Evolutionary conservation across 2,113 vertebrate species (phyloP), one percentile per base, ranked within the genome.

Genomic region (Notothenia coriiceps): DNA sequence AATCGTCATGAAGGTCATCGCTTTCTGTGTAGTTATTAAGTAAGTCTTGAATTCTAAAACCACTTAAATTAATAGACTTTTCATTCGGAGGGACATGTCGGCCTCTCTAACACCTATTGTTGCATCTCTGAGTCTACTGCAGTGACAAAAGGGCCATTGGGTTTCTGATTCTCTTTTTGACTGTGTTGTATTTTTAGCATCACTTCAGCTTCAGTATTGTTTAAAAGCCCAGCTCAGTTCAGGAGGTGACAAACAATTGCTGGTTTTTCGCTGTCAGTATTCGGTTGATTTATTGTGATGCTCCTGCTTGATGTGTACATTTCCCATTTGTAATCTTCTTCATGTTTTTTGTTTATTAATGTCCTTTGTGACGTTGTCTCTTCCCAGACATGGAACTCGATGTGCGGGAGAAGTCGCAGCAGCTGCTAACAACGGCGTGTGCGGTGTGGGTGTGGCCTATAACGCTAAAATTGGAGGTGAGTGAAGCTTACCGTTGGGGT

Each of bases 401-500:
- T 99, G 98, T 62, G 98, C 98, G 0, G 98, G 98, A 1, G 98
- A 99, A 66, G 98, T 99, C 18, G 97, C 98, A 1, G 98, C 96
- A 0, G 95, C 96, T 74, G 97, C 97, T 29, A 97, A 97, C 94
- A 99, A 99, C 0, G 97, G 96, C 0, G 95, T 99, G 85, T 99
- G 98, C 2, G 98, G 98, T 0, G 97, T 98, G 0, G 98, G 98
- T 0, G 96, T 99, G 82, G 98, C 98, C 0, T 99, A 96, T 89
- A 97, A 98, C 0, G 97, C 98, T 84, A 96, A 93, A 68, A 99
- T 99, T 0, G 98, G 98, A 96, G 98, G 98, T 99, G 71, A 91
- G 93, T 73, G 14, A 73, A 63, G 75, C 44, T 7, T 66, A 25
- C 1, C 2, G 13, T n/a, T 60, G 12, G 29, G 4, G 59, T 46